Evolutionary conservation across 1,140 invertebrate species (phyloP), one percentile per base, ranked within the genome.

Genomic region (Popillia japonica): DNA sequence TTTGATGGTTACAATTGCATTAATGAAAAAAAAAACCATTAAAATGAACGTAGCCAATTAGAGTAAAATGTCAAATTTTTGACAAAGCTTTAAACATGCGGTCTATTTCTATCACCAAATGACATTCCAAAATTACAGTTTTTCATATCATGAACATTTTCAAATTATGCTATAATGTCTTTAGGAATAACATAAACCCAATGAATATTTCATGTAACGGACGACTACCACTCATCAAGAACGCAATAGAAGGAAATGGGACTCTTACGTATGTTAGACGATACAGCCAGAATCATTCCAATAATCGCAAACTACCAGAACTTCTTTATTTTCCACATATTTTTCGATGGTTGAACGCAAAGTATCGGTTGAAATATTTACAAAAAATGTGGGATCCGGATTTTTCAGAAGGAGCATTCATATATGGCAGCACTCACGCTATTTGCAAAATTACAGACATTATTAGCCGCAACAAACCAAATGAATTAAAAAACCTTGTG

Each of bases 371-470:
- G 22, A 86, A 86, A 78, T 81, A 84, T 72, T 72, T 86, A 34
- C 75, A 84, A 77, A 83, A 78, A 55, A 80, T 80, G 8, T 86
- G 85, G 84, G 86, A 86, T 74, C 83, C 83, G 1, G 83, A 86
- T 23, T 86, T 86, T 78, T 80, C 81, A 9, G 86, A 86, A 79
- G 86, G 86, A 0, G 85, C 84, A 7, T 86, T 86, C 75, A 86
- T 86, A 40, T 86, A 84, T 61, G 86, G 86, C 22, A 82, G 79
- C 4, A 84, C 79, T 0, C 81, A 82, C 40, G 86, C 86, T 4
- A 82, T 86, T 42, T 86, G 86, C 74, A 79, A 79, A 61, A 85
- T 86, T 64, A 85, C 85, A 0, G 82, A 85, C 48, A 86, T 86
- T 72, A 85, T 86, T n/a, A 79, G 82, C 77, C 55, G 72, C 3